Percentiles rank a stretch among this genome's conserved stretches.
Conservation (phyloP, 1,140 invertebrate genomes). For the Anoplophora glabripennis region DNA sequence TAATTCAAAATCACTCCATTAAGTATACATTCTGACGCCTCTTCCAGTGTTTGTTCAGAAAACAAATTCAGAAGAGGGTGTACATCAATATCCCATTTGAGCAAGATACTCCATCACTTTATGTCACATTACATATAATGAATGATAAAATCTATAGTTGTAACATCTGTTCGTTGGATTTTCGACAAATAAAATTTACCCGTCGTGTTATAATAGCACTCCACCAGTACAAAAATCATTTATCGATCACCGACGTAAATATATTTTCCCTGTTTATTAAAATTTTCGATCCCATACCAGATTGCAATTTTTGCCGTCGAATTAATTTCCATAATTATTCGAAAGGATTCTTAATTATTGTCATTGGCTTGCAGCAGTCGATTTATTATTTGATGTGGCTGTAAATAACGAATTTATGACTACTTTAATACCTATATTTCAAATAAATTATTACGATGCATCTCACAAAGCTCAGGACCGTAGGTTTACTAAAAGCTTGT, state of each 20-base stretch:
- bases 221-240: conserved; percentile 15
- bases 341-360: too few relatives aligned
- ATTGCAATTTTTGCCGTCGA: too few relatives aligned
- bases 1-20: conserved; percentile 19
- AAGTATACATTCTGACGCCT: conserved; percentile 4
- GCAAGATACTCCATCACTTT: conserved; percentile 28
- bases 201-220: conserved; percentile 19
- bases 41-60: conserved; percentile 12
- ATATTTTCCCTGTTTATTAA: too few relatives aligned
- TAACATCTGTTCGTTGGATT: conserved; percentile 31
- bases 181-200: conserved; percentile 22
- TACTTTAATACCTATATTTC: too few relatives aligned
- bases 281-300: too few relatives aligned
- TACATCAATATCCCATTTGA: conserved; percentile 30
- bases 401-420: too few relatives aligned
- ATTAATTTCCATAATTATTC: too few relatives aligned
- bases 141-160: conserved; percentile 27
- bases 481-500: too few relatives aligned
- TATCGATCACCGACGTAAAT: conserved; percentile 7
- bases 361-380: too few relatives aligned
- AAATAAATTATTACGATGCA: too few relatives aligned
- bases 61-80: conserved; percentile 22
- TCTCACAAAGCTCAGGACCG: too few relatives aligned
- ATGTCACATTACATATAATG: conserved; percentile 29
- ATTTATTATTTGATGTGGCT: too few relatives aligned